Evolutionary conservation across 2,113 vertebrate species (phyloP).

Genomic region (Lycocorax pyrrhopterus): DNA sequence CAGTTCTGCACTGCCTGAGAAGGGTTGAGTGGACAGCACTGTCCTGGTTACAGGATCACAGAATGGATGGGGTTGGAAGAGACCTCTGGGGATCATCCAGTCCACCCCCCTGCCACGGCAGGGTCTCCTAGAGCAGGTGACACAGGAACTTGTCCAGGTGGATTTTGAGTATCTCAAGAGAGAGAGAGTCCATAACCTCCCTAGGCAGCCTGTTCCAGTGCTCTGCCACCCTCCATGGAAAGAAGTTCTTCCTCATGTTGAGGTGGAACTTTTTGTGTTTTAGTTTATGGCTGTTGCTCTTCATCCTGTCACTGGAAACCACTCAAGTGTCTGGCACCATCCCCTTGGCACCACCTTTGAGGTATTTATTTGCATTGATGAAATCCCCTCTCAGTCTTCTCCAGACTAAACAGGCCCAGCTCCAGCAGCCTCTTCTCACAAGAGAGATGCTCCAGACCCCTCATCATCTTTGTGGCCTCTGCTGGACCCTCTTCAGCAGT

Average conservation of each 20-base stretch:
- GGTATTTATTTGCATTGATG: not conserved
- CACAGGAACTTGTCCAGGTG: not conserved
- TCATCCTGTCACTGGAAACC: not conserved
- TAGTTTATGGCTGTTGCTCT: not conserved
- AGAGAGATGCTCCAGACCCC: not conserved
- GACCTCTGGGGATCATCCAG: not conserved
- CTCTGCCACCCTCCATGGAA: not conserved
- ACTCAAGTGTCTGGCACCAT: not conserved
- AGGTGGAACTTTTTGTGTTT: not conserved
- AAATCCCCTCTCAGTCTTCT: not conserved
- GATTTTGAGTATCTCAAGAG: not conserved
- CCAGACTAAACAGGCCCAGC: not conserved
- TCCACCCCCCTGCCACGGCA: not conserved
- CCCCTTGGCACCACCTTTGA: not conserved
- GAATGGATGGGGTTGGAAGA: not conserved
- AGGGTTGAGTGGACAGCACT: not conserved
- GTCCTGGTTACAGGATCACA: not conserved
- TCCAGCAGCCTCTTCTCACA: accelerated
- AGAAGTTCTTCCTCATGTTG: not conserved
- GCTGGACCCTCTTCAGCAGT: not conserved
- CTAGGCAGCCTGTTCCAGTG: not conserved
- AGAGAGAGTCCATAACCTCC: not conserved
- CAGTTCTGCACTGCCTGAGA: not conserved
- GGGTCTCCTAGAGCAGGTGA: not conserved
- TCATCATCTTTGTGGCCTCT: not conserved